Conservation (phyloP, 2,797 vertebrate species). For the Lepilemur septentrionalis region DNA sequence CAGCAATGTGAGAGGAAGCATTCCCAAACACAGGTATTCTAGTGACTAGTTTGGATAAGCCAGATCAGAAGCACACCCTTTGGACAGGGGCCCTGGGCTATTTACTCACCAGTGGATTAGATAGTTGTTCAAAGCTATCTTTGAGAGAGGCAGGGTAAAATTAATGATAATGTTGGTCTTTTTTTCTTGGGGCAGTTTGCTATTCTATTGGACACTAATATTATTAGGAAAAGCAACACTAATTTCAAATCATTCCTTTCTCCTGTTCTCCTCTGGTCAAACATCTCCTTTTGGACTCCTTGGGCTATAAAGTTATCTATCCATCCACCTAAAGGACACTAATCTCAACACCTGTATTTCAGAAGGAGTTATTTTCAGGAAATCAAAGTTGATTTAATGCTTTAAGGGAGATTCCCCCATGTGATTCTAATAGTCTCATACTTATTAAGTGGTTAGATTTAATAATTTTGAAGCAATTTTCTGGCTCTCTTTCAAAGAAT, state of each 20-base stretch:
- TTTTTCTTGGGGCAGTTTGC: neutral
- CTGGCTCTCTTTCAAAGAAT: neutral
- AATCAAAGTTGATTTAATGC: neutral
- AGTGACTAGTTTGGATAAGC: neutral
- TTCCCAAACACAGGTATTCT: neutral
- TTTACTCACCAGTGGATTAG: neutral
- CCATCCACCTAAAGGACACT: neutral
- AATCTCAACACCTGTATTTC: neutral
- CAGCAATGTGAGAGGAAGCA: neutral
- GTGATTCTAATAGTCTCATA: neutral
- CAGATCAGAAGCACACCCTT: neutral
- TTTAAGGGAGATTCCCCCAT: neutral
- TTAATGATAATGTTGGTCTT: neutral
- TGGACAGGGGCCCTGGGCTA: neutral
- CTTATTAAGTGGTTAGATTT: neutral
- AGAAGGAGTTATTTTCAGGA: neutral
- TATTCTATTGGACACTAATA: neutral
- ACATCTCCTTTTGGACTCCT: neutral
- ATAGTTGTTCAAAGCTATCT: neutral
- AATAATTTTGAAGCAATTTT: neutral
- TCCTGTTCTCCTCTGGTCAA: neutral
- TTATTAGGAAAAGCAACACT: neutral
- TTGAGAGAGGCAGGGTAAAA: neutral
- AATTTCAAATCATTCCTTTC: neutral
- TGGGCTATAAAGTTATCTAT: neutral